phyloP scores from a whole-genome alignment of 1,140 invertebrate species.

The Heliothis subflexa region DNA sequence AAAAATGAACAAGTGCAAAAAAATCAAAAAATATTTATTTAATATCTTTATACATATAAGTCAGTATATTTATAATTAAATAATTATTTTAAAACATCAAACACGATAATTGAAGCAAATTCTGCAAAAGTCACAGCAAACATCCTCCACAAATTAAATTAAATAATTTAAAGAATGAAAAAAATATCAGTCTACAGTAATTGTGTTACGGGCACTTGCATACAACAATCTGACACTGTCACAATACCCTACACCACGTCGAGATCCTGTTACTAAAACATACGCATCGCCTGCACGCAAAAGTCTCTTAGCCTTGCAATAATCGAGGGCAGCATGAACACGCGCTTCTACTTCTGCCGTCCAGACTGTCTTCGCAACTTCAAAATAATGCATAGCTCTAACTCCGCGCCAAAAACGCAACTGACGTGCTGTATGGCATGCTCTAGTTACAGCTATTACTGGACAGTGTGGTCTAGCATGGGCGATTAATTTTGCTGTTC shows the following conservation, averaged over 20 bases:
- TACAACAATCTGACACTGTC: constrained; percentile 92
- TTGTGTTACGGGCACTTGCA: constrained; percentile 79
- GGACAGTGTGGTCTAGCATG: constrained; percentile 91
- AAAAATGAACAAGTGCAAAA: too few relatives aligned
- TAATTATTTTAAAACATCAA: too few relatives aligned
- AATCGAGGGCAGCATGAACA: constrained; percentile 89
- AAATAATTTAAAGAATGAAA: not conserved
- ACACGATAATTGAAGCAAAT: too few relatives aligned
- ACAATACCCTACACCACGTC: constrained; percentile 91
- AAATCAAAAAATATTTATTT: too few relatives aligned
- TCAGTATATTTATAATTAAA: too few relatives aligned
- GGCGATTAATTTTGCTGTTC: constrained; percentile 89
- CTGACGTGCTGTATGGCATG: constrained; percentile 89
- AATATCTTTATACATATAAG: too few relatives aligned
- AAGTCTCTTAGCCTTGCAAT: constrained; percentile 89
- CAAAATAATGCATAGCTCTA: constrained; percentile 90
- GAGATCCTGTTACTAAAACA: constrained; percentile 92
- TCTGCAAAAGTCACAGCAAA: too few relatives aligned
- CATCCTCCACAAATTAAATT: too few relatives aligned
- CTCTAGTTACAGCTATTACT: constrained; percentile 91
- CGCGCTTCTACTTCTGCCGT: constrained; percentile 90
- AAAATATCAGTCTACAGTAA: constrained; percentile 63
- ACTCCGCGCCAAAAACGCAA: constrained; percentile 90
- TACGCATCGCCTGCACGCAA: constrained; percentile 89
- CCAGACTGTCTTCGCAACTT: constrained; percentile 87